Conservation (phyloP, 2,888 invertebrate species). For the Heliconius ismenius region DNA sequence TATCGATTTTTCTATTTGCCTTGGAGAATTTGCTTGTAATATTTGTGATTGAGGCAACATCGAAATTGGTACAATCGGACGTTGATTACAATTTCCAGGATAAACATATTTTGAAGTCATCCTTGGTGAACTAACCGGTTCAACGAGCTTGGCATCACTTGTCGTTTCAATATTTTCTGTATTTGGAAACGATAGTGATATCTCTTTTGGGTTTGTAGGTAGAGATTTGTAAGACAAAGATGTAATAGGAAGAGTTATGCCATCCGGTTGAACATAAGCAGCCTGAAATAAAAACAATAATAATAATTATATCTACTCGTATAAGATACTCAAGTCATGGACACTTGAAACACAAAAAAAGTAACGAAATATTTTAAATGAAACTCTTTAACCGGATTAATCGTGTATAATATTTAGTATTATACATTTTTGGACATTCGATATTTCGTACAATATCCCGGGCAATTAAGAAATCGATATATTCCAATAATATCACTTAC, state of each 20-base stretch:
- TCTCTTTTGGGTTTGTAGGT: constrained; percentile 18
- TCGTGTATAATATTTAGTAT: too few species aligned
- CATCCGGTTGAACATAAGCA: constrained; percentile 19
- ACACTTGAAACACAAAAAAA: too few species aligned
- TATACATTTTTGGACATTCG: too few species aligned
- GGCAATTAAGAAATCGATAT: too few species aligned
- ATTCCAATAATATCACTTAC: too few species aligned
- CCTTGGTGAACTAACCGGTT: neutral
- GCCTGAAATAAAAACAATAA: constrained; percentile 12
- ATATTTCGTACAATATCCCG: too few species aligned
- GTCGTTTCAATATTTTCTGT: constrained; percentile 9
- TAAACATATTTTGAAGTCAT: neutral
- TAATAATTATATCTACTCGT: too few species aligned
- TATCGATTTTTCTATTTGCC: neutral
- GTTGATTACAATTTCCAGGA: neutral
- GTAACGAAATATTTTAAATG: too few species aligned
- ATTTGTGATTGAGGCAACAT: constrained; percentile 1
- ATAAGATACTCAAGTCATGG: too few species aligned
- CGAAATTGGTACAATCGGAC: neutral
- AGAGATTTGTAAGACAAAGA: constrained; percentile 23
- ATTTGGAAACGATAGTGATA: constrained; percentile 11
- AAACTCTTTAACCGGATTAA: too few species aligned
- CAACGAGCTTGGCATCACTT: neutral
- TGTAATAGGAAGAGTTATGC: constrained; percentile 27
- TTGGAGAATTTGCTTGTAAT: neutral